Percentiles rank a stretch among this genome's conserved stretches.
Conservation (phyloP, 2,797 vertebrate genomes). For the Fratercula arctica region DNA sequence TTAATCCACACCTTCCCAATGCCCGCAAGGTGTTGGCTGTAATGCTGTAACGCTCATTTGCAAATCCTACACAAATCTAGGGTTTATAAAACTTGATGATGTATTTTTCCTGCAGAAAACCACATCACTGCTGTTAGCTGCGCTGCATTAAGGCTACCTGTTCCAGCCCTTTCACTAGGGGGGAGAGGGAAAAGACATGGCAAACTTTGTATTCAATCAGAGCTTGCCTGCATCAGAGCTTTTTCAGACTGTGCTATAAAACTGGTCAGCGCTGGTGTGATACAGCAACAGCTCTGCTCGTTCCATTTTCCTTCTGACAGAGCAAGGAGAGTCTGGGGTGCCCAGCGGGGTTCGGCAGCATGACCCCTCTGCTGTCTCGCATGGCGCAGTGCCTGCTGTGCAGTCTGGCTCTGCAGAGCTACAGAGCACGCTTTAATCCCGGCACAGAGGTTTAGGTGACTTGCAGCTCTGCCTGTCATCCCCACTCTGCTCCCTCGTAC, state of each 20-base stretch:
- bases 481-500: neutral
- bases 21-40: slow-evolving; percentile 38
- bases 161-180: neutral
- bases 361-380: neutral
- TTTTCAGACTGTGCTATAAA: neutral
- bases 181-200: neutral
- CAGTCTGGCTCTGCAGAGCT: neutral
- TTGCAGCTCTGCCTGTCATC: neutral
- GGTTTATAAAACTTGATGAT: slow-evolving; percentile 47
- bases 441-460: neutral
- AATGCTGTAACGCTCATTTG: slow-evolving; percentile 6
- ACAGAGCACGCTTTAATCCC: neutral
- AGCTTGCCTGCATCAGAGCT: neutral
- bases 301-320: neutral
- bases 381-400: neutral
- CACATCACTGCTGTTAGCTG: neutral
- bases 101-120: slow-evolving; percentile 56
- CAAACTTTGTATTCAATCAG: neutral
- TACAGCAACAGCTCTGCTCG: neutral
- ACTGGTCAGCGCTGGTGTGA: neutral
- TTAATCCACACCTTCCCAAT: slow-evolving; percentile 55
- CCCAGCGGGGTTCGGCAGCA: neutral
- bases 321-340: neutral
- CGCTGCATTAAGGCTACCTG: neutral
- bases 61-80: slow-evolving; percentile 50